Base-by-base conservation (phyloP, 2,797 vertebrate genomes). In the Oceanodroma leucorhoa region DNA sequence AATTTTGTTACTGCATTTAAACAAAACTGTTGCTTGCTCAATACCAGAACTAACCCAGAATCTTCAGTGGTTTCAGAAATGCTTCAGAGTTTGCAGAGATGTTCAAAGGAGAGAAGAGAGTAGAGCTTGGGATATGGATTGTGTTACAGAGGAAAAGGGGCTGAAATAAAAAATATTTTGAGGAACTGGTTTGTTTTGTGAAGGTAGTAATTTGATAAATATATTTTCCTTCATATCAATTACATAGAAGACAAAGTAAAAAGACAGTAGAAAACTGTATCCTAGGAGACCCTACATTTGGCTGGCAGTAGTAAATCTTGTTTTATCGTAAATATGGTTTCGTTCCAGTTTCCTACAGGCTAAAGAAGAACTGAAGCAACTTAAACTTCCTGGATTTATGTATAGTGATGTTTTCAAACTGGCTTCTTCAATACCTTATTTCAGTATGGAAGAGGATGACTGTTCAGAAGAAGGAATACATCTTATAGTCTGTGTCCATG, bases 401-500 rank as follows among this genome's bases (percentile, higher is more conserved):
- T 99, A 99, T 92, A 99, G 99, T 91, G 99, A 99, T 83, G 98
- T 99, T 81, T 98, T 98, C 83, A 98, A 98, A 87, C 97, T 99
- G 98, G 99, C 99, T 30, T 99, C 99, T 93, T 98, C 98, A 36
- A 93, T 98, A 85, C 99, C 99, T 67, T 99, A 99, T 95, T 99
- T 99, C 96, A 99, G 99, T 95, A 93, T 98, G 95, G 99, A 99
- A 97, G 99, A 99, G 36, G 99, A 99, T 73, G 99, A 99, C 79
- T 97, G 97, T 90, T 98, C 98, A 94, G 99, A 99, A 75, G 99
- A 99, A 81, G 99, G 99, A 92, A 99, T 99, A 79, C 99, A 99
- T 96, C 99, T 99, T 34, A 98, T 99, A 89, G 99, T 99, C 92
- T 99, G 99, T 69, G 99, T 99, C 41, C 99, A 99, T 45, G 99